phyloP scores from a whole-genome alignment of 2,113 vertebrate species.

The Phylloscopus whistleri region DNA sequence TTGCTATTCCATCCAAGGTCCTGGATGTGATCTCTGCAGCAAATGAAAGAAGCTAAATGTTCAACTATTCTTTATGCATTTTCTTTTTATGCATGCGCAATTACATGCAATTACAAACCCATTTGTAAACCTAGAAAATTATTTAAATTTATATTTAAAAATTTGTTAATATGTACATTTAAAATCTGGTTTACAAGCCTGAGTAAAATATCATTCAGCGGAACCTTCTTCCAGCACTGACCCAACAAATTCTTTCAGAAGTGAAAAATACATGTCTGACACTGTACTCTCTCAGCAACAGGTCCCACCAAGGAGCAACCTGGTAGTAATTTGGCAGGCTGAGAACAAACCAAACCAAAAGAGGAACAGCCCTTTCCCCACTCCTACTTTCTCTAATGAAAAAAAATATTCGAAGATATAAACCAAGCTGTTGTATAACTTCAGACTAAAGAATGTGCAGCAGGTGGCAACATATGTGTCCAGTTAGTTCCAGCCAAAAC shows the following conservation, averaged over 20 bases:
- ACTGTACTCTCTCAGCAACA: not conserved
- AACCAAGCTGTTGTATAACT: constrained; percentile 57
- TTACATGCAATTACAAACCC: not conserved
- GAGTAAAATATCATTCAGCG: not conserved
- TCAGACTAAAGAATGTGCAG: constrained; percentile 43
- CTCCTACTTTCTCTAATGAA: constrained; percentile 9
- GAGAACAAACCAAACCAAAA: not conserved
- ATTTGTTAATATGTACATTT: not conserved
- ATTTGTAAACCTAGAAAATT: not conserved
- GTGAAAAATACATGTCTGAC: not conserved
- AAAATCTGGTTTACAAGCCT: not conserved
- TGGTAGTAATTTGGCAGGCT: not conserved
- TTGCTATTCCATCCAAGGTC: not conserved
- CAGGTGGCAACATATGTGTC: constrained; percentile 73
- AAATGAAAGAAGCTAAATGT: not conserved
- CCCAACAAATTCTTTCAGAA: not conserved
- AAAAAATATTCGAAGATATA: constrained; percentile 52
- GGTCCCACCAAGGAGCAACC: not conserved
- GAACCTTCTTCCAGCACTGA: not conserved
- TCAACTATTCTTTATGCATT: not conserved
- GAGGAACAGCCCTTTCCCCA: not conserved
- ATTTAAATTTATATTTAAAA: not conserved
- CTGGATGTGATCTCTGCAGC: not conserved
- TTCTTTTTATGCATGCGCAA: not conserved
- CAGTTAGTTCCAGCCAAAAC: constrained; percentile 73